Evolutionary conservation across 92 coral and sea anemone genomes (phyloP).

Genomic region (Phymanthus crucifer): DNA sequence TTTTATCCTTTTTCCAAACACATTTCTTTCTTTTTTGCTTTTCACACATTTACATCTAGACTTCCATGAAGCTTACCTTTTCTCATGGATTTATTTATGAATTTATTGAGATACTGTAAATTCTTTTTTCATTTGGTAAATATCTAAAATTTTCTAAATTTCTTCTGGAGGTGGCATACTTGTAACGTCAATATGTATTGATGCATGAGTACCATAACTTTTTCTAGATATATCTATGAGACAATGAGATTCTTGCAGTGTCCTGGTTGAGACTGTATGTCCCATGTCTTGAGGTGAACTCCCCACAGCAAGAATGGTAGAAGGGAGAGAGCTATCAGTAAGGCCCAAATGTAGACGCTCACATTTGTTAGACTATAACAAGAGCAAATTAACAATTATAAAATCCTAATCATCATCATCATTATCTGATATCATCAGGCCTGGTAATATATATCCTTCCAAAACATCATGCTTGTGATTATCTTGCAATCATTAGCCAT

Average conservation of each 20-base stretch:
- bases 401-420: neutral
- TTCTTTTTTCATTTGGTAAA: no score
- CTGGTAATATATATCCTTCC: neutral
- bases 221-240: neutral
- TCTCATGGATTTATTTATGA: no score
- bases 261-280: slow-evolving; percentile 42
- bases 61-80: no score
- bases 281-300: slow-evolving; percentile 48
- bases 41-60: no score
- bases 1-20: no score
- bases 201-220: neutral
- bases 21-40: no score
- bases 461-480: neutral
- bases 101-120: no score
- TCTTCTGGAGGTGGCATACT: no score
- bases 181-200: neutral
- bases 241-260: slow-evolving; percentile 66
- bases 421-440: neutral
- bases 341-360: slow-evolving; percentile 36
- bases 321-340: slow-evolving; percentile 34
- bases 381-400: neutral
- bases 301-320: slow-evolving; percentile 58
- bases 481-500: neutral
- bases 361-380: neutral
- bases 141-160: no score